phyloP scores from a whole-genome alignment of 2,888 invertebrate species.

The Piscicola geometra region DNA sequence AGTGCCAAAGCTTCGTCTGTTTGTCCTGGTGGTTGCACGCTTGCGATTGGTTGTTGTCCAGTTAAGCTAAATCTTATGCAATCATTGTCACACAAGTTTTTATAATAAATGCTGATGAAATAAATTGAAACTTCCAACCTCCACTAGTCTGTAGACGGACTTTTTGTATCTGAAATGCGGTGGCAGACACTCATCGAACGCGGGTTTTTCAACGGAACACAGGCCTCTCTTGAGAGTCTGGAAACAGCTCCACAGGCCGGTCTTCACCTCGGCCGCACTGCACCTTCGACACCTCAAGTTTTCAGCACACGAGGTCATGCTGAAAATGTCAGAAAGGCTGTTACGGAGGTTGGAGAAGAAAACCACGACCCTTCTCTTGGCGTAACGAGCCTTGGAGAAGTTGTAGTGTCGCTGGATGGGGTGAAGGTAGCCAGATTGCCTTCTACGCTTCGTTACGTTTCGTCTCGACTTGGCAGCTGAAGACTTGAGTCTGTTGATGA shows the following conservation, averaged over 20 bases:
- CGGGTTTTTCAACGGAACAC: constrained; percentile 41
- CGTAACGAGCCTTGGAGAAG: not conserved
- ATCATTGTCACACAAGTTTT: too few species aligned
- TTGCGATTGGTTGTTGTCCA: too few species aligned
- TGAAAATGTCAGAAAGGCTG: not conserved
- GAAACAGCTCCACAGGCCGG: not conserved
- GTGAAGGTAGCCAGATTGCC: not conserved
- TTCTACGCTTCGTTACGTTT: not conserved
- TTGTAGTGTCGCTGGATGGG: not conserved
- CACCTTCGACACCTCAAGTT: not conserved
- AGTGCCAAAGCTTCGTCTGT: constrained; percentile 64
- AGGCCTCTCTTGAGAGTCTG: not conserved
- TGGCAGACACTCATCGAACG: constrained; percentile 57
- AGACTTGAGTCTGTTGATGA: not conserved
- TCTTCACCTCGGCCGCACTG: not conserved
- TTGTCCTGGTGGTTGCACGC: constrained; percentile 63
- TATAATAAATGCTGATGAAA: not conserved
- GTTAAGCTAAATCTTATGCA: too few species aligned
- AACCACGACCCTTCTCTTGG: not conserved
- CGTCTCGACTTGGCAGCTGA: not conserved
- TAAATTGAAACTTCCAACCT: constrained; percentile 58
- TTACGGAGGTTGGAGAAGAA: constrained; percentile 15
- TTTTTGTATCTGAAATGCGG: constrained; percentile 61
- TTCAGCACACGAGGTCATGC: constrained; percentile 1
- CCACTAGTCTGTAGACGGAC: constrained; percentile 62